Conservation (phyloP, 37 sponge, comb jelly and placozoan genomes). For the Halichondria panicea region DNA sequence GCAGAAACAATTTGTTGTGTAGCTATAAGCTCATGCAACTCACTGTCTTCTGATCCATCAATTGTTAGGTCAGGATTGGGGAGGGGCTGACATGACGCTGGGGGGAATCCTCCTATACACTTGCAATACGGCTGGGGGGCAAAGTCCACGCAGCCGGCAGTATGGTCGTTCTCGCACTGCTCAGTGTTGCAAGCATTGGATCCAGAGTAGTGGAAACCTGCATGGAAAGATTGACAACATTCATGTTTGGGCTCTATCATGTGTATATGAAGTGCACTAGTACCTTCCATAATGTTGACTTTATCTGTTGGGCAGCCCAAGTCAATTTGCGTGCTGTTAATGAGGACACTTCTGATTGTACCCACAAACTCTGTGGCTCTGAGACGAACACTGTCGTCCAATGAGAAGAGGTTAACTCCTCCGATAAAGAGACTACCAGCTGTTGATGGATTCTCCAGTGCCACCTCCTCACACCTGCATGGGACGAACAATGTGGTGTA, state of each 20-base stretch:
- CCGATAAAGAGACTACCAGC: constrained; percentile 21
- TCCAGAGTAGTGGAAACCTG: not conserved
- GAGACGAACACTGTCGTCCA: not conserved
- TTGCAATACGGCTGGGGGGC: constrained; percentile 22
- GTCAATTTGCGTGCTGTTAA: constrained; percentile 22
- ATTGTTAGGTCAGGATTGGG: too few species aligned
- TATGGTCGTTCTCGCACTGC: not conserved
- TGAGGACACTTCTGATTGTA: constrained; percentile 24
- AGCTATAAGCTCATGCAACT: not conserved
- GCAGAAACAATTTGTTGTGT: not conserved
- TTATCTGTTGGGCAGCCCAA: constrained; percentile 15
- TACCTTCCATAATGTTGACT: constrained; percentile 16
- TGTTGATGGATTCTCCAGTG: not conserved
- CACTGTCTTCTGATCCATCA: constrained; percentile 2
- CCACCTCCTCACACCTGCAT: constrained; percentile 15
- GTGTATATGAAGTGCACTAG: not conserved
- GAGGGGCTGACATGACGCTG: constrained; percentile 1
- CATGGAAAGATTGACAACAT: not conserved
- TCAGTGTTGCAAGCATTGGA: not conserved
- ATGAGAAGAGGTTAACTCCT: constrained; percentile 26
- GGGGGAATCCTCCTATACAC: constrained; percentile 28
- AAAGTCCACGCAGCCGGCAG: constrained; percentile 32
- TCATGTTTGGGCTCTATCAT: not conserved
- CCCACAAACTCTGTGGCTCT: constrained; percentile 34
- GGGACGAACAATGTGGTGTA: too few species aligned